Percentiles rank a stretch among this genome's conserved stretches.
These are phyloP conservation scores for Fulica atra DNA, from an alignment of 2,113 vertebrate species.

Conservation along the genomic window DNA sequence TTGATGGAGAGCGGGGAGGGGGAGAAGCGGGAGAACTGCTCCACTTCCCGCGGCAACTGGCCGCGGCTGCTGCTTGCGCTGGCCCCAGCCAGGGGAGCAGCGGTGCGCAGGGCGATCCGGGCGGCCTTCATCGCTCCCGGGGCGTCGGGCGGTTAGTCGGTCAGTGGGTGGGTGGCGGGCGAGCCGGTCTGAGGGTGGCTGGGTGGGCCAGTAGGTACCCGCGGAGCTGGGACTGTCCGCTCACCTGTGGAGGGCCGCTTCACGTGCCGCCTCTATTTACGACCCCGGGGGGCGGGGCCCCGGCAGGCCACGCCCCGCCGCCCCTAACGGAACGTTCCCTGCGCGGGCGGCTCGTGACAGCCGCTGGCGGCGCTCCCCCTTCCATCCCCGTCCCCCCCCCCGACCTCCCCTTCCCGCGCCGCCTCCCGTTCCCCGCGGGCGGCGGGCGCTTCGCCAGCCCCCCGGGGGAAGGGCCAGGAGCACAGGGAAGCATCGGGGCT, in stretches of 20 bases:
- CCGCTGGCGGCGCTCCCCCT: neutral
- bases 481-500: neutral
- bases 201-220: no score
- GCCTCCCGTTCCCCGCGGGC: no score
- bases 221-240: rapidly evolving
- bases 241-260: rapidly evolving
- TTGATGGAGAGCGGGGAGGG: slow-evolving; percentile 96
- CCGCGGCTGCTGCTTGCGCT: slow-evolving; percentile 24
- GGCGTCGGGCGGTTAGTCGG: no score
- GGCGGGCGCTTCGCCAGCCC: neutral
- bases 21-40: slow-evolving; percentile 87
- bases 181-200: no score
- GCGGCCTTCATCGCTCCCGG: slow-evolving; percentile 85
- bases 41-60: slow-evolving; percentile 80
- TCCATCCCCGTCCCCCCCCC: no score
- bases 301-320: neutral
- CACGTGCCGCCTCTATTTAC: slow-evolving; percentile 47
- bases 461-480: rapidly evolving
- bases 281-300: neutral
- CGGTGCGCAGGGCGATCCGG: slow-evolving; percentile 83
- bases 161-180: no score
- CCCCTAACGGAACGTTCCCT: neutral
- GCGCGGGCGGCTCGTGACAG: neutral
- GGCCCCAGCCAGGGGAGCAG: slow-evolving; percentile 63
- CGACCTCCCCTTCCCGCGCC: no score